phyloP scores from a whole-genome alignment of 2,888 invertebrate species.

The Trilocha varians region DNA sequence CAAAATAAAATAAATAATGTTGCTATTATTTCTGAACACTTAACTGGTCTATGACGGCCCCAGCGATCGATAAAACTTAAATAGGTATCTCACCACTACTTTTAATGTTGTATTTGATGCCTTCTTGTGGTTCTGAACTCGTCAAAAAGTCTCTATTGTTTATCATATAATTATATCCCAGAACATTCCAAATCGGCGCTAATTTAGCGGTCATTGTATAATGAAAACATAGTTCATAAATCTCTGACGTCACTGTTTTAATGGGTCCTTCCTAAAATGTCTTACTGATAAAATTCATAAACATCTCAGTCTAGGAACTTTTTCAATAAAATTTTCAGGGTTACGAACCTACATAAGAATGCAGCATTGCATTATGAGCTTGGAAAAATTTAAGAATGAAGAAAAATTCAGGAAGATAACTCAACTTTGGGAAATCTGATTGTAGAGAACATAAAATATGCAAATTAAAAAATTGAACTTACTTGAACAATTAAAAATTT shows the following conservation, averaged over 20 bases:
- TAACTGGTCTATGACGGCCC: too few relatives aligned
- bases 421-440: too few relatives aligned
- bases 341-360: too few relatives aligned
- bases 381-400: too few relatives aligned
- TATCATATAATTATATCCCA: conserved; percentile 44
- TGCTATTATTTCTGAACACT: too few relatives aligned
- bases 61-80: too few relatives aligned
- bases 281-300: conserved; percentile 5
- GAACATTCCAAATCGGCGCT: conserved; percentile 51
- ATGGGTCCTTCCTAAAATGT: conserved; percentile 45
- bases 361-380: too few relatives aligned
- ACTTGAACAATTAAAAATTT: conserved; percentile 54
- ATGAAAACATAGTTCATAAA: conserved; percentile 48
- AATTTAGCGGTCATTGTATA: conserved; percentile 58
- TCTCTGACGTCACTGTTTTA: conserved; percentile 31
- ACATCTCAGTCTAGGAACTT: too few relatives aligned
- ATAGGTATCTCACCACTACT: conserved; percentile 31
- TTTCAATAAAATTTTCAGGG: too few relatives aligned
- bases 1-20: too few relatives aligned
- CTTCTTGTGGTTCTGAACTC: conserved; percentile 39
- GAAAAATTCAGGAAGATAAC: too few relatives aligned
- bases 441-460: too few relatives aligned
- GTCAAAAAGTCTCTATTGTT: conserved; percentile 57
- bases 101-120: conserved; percentile 33
- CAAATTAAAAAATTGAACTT: conserved; percentile 15